These are phyloP conservation scores for Amblyopsis rosae DNA, from an alignment of 2,113 vertebrate species.

Conservation along the genomic window DNA sequence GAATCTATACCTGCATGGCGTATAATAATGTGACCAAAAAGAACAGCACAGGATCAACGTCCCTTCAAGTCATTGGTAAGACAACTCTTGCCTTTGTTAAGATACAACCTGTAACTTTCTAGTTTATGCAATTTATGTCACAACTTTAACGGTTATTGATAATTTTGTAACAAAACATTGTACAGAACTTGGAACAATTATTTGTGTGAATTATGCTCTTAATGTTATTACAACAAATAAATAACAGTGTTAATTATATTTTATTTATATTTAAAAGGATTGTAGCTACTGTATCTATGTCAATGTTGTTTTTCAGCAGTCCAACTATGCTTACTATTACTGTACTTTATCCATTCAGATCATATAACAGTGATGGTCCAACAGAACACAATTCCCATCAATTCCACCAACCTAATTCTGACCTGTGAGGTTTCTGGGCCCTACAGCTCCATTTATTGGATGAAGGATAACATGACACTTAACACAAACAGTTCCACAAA, in stretches of 20 bases:
- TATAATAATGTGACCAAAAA: constrained; percentile 58
- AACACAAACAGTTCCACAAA: background rate
- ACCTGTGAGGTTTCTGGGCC: constrained; percentile 58
- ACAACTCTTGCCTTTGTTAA: background rate
- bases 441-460: constrained; percentile 60
- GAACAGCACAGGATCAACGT: constrained; percentile 36
- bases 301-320: no score
- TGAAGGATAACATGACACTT: constrained; percentile 36
- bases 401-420: constrained; percentile 49
- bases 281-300: no score
- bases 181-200: no score
- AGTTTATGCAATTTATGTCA: background rate
- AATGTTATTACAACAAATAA: no score
- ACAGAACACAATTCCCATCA: constrained; percentile 42
- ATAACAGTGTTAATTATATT: no score
- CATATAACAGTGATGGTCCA: constrained; percentile 51
- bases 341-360: constrained; percentile 50
- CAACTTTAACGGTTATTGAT: no score
- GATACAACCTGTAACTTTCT: background rate
- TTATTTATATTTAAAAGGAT: no score
- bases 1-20: constrained; percentile 67
- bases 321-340: background rate
- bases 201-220: no score
- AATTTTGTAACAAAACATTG: no score
- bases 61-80: constrained; percentile 64